Evolutionary conservation across 2,888 invertebrate species (phyloP).

Genomic region (Euphydryas editha): DNA sequence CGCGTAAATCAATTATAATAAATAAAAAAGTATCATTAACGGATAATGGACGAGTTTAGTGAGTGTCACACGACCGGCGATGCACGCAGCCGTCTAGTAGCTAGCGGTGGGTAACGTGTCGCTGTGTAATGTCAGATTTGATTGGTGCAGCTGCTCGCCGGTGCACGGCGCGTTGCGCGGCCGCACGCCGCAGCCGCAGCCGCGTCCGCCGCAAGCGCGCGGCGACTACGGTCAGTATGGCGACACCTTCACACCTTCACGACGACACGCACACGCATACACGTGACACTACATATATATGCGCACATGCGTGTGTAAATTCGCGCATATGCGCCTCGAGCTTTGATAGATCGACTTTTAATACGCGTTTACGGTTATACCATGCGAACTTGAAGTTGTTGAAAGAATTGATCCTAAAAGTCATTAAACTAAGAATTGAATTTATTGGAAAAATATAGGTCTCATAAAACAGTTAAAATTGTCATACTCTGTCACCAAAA

Average conservation of each 20-base stretch:
- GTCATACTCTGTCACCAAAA: neutral
- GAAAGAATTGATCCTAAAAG: neutral
- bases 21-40: neutral
- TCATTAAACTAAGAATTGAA: too few species aligned
- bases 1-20: neutral
- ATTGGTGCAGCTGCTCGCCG: constrained; percentile 86
- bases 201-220: constrained; percentile 86
- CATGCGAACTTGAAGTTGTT: neutral
- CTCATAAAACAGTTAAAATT: neutral
- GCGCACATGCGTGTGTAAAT: constrained; percentile 34
- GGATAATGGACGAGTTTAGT: neutral
- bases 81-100: constrained; percentile 25
- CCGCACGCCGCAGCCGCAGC: constrained; percentile 79
- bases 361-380: neutral
- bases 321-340: neutral
- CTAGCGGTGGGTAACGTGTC: constrained; percentile 58
- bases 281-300: constrained; percentile 29
- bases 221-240: constrained; percentile 94
- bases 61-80: constrained; percentile 31
- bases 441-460: too few species aligned
- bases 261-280: constrained; percentile 32
- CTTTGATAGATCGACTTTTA: constrained; percentile 26
- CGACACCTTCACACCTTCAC: constrained; percentile 36
- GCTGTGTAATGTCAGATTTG: constrained; percentile 76
- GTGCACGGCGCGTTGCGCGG: constrained; percentile 90